A percentile compares a stretch with the other conserved stretches of the same genome.
Conservation (phyloP, 35 echinoderm and acorn worm species). For the Apostichopus japonicus region DNA sequence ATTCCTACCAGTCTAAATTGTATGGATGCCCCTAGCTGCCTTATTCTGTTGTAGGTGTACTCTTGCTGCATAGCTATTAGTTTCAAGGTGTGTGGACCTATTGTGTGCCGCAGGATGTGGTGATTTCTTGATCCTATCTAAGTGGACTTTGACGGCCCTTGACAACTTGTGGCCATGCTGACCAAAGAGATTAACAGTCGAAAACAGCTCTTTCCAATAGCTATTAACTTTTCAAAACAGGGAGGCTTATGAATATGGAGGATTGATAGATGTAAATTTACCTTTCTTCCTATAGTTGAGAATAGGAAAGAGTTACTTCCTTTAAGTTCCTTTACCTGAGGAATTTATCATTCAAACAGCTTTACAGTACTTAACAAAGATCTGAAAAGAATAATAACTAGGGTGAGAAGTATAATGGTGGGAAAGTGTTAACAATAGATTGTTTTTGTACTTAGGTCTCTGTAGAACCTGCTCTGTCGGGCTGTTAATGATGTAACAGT, state of each 20-base stretch:
- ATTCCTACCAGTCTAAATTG: too few species aligned
- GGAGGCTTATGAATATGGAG: neutral
- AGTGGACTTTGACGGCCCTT: neutral
- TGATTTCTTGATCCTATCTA: neutral
- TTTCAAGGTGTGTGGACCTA: neutral
- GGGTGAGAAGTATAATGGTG: neutral
- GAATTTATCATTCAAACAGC: neutral
- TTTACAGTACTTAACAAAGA: neutral
- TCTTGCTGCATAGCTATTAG: neutral
- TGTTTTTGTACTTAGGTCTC: too few species aligned
- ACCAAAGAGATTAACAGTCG: neutral
- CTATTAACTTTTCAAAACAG: neutral
- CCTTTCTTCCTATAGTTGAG: neutral
- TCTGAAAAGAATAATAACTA: neutral
- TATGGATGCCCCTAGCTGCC: too few species aligned
- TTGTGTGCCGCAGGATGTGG: neutral
- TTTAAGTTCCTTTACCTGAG: neutral
- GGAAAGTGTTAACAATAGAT: too few species aligned
- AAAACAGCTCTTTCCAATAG: neutral
- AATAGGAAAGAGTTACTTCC: neutral
- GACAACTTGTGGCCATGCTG: neutral
- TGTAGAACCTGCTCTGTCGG: too few species aligned
- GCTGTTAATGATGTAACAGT: neutral
- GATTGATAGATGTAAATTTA: neutral
- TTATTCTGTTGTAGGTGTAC: too few species aligned